Percentiles rank a stretch among this genome's conserved stretches.
These are phyloP conservation scores for Scaptomyza tumidula DNA, from an alignment of 2,888 invertebrate species.

Conservation along the genomic window DNA sequence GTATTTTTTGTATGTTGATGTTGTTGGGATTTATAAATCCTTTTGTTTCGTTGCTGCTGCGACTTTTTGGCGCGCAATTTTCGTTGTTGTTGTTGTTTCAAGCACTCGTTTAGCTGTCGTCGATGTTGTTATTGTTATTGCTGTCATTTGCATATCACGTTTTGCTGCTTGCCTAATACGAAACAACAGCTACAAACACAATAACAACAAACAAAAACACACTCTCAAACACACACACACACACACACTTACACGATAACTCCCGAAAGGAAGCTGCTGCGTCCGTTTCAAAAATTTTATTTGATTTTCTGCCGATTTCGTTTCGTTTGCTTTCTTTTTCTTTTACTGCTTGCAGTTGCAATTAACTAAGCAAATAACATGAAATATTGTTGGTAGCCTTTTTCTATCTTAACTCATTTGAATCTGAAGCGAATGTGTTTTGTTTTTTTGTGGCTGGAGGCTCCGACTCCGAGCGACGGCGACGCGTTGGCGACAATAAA, in stretches of 20 bases:
- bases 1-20: constrained; percentile 39
- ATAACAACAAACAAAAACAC: constrained; percentile 54
- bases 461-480: constrained; percentile 65
- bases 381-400: constrained; percentile 14
- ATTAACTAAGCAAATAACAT: constrained; percentile 42
- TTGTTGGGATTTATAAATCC: constrained; percentile 58
- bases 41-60: constrained; percentile 59
- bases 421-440: constrained; percentile 39
- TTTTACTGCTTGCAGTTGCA: constrained; percentile 27
- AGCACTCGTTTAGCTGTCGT: constrained; percentile 54
- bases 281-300: constrained; percentile 29
- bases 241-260: constrained; percentile 7
- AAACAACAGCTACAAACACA: constrained; percentile 60
- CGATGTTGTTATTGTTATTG: constrained; percentile 40
- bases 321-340: constrained; percentile 13
- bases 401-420: constrained; percentile 37
- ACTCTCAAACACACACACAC: constrained; percentile 22
- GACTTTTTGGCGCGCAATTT: constrained; percentile 74
- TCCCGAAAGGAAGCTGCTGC: constrained; percentile 47
- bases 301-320: constrained; percentile 7
- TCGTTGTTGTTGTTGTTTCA: constrained; percentile 23
- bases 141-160: constrained; percentile 74
- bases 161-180: constrained; percentile 71
- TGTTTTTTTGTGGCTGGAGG: constrained; percentile 30
- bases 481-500: constrained; percentile 52